A percentile compares a stretch with the other conserved stretches of the same genome.
These are phyloP conservation scores for Proales similis DNA, from an alignment of 1,140 invertebrate genomes.

Conservation along the genomic window DNA sequence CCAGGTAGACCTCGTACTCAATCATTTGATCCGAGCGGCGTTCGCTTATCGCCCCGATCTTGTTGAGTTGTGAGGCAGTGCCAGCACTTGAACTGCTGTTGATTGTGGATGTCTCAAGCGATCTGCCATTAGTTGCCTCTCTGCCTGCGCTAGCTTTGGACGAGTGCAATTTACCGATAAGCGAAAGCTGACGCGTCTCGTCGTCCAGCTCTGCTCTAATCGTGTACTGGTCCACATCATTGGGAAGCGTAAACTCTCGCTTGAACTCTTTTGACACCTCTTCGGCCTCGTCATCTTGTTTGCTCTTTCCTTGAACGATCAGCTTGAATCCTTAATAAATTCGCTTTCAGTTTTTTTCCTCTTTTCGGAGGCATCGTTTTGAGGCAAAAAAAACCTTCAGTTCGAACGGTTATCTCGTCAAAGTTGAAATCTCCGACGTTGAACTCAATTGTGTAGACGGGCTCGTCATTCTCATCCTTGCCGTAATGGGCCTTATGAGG, in stretches of 20 bases:
- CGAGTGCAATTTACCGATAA: conserved; percentile 12
- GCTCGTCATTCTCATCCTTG: conserved; percentile 19
- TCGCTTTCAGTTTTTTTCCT: no score
- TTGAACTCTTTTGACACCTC: conserved; percentile 10
- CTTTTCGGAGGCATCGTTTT: no score
- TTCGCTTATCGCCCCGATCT: conserved; percentile 22
- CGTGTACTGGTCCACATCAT: conserved; percentile 25
- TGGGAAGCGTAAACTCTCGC: conserved; percentile 8
- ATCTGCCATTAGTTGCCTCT: no score
- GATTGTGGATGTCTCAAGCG: no score
- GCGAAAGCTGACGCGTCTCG: conserved; percentile 6
- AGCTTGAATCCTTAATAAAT: no score
- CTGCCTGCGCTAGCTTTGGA: no score
- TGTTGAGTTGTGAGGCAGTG: background rate
- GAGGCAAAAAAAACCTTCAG: no score
- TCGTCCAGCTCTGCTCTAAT: conserved; percentile 26
- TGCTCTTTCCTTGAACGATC: conserved; percentile 20
- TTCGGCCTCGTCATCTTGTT: background rate
- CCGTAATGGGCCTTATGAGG: conserved; percentile 27
- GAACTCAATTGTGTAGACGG: conserved; percentile 18
- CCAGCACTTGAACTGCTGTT: background rate
- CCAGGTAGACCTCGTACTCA: conserved; percentile 18
- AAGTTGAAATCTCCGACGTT: conserved; percentile 34
- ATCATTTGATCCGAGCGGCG: background rate
- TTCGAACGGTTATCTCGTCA: conserved; percentile 21